phyloP scores from a whole-genome alignment of 2,113 vertebrate genomes.

The Hydropotes inermis region DNA sequence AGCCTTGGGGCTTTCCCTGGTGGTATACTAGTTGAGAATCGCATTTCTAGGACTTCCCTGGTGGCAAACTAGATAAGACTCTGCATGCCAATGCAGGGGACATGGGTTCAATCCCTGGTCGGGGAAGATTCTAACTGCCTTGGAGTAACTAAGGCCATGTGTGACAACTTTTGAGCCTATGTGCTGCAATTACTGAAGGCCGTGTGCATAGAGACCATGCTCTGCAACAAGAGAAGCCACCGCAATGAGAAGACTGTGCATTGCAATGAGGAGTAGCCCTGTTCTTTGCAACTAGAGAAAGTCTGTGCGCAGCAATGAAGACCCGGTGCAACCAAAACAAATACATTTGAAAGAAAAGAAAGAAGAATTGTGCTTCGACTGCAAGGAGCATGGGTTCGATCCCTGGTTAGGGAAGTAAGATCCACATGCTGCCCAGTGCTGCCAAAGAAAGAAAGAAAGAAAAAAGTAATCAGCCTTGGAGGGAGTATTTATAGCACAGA shows the following conservation, averaged over 20 bases:
- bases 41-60: background rate
- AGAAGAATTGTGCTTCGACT: background rate
- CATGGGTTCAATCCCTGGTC: background rate
- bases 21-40: background rate
- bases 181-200: background rate
- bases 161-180: background rate
- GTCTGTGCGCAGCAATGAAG: background rate
- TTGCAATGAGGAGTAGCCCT: background rate
- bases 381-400: background rate
- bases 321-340: background rate
- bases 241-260: background rate
- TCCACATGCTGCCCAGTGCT: background rate
- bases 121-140: background rate
- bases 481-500: background rate
- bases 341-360: background rate
- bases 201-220: background rate
- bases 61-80: background rate
- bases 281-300: background rate
- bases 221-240: background rate
- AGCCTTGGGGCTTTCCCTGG: background rate
- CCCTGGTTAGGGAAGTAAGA: background rate
- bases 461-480: background rate
- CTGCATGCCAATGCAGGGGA: background rate
- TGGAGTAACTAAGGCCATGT: background rate
- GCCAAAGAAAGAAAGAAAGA: background rate